A percentile compares a stretch with the other conserved stretches of the same genome.
These are phyloP conservation scores for Acrocephalus scirpaceus DNA, from an alignment of 2,797 vertebrate species.

Conservation along the genomic window DNA sequence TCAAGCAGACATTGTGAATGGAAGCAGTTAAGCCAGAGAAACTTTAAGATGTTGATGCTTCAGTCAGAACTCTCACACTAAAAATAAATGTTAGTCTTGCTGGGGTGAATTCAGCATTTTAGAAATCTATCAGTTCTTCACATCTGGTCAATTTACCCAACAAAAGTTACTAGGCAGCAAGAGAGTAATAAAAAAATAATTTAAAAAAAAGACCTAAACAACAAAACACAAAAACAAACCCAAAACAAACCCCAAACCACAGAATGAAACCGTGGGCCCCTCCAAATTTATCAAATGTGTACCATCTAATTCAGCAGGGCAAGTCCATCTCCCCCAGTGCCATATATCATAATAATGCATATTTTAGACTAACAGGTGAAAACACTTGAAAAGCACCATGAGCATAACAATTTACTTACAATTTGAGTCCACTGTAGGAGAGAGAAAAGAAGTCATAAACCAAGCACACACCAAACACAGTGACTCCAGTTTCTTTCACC, in stretches of 20 bases:
- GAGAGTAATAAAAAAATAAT: not conserved
- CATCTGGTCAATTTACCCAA: not conserved
- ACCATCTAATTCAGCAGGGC: not conserved
- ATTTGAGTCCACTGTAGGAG: constrained; percentile 79
- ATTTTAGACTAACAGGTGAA: not conserved
- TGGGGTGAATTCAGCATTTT: not conserved
- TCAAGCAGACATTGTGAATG: not conserved
- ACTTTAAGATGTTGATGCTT: not conserved
- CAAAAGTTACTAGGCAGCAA: not conserved
- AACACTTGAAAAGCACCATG: not conserved
- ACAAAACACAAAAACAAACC: not conserved
- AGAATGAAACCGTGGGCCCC: not conserved
- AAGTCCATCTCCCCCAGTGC: not conserved
- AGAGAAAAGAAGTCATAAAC: constrained; percentile 91
- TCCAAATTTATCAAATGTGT: not conserved
- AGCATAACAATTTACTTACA: constrained; percentile 77
- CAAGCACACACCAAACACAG: constrained; percentile 92
- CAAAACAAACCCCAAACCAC: not conserved
- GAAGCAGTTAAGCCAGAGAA: not conserved
- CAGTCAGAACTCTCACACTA: not conserved
- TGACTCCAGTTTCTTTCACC: constrained; percentile 96
- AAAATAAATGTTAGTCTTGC: not conserved
- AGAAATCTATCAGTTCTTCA: not conserved
- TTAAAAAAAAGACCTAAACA: too few species aligned
- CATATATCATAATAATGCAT: not conserved